Percentiles rank a stretch among this genome's conserved stretches.
Evolutionary conservation across 2,113 vertebrate species (phyloP).

Genomic region (Rhombomys opimus): DNA sequence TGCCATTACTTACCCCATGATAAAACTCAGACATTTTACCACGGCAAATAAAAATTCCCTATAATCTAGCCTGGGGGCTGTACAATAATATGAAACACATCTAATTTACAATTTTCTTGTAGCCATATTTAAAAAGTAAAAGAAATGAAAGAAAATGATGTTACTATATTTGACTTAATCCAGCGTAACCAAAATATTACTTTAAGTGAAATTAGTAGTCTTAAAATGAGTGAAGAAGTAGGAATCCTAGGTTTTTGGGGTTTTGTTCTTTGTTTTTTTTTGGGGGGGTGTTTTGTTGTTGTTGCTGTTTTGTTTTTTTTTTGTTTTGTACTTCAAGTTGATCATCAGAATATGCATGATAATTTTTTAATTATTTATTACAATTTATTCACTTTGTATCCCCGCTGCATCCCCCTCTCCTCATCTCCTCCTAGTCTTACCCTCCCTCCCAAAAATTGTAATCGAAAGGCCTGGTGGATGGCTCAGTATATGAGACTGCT

Average conservation of each 20-base stretch:
- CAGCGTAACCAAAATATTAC: not conserved
- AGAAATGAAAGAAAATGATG: not conserved
- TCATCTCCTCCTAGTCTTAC: too few relatives aligned
- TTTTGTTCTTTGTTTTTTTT: not conserved
- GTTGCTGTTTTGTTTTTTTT: not conserved
- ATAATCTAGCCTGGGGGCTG: not conserved
- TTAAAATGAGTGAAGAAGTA: not conserved
- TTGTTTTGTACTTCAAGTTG: not conserved
- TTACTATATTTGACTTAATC: not conserved
- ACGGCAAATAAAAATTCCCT: not conserved
- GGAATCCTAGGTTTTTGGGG: not conserved
- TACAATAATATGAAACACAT: not conserved
- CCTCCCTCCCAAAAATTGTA: not conserved
- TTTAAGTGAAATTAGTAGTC: not conserved
- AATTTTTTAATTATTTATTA: not conserved
- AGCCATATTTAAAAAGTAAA: not conserved
- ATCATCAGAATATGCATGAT: not conserved
- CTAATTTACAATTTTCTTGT: not conserved
- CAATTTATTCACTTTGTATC: too few relatives aligned
- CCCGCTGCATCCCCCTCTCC: too few relatives aligned
- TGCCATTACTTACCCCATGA: not conserved
- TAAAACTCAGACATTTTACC: slow-evolving; percentile 12
- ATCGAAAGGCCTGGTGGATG: not conserved
- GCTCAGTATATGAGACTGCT: not conserved
- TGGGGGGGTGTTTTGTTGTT: not conserved